A percentile compares a stretch with the other conserved stretches of the same genome.
Conservation (phyloP, 2,113 vertebrate species). For the Silurus meridionalis region DNA sequence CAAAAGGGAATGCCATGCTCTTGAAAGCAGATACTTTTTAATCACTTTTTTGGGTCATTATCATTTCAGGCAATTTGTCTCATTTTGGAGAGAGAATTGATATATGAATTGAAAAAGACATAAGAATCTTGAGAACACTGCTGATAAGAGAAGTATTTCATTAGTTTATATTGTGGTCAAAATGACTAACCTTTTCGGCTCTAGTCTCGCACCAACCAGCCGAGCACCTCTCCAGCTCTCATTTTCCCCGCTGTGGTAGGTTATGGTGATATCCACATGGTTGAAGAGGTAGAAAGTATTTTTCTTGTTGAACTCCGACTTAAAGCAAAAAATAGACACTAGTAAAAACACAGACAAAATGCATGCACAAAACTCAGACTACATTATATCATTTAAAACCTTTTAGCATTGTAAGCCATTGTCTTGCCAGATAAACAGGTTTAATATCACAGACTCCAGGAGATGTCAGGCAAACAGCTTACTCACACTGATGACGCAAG, state of each 20-base stretch:
- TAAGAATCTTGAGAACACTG: not conserved
- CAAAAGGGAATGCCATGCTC: not conserved
- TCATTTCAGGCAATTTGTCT: not conserved
- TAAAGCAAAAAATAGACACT: constrained; percentile 25
- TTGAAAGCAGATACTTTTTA: not conserved
- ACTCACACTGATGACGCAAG: constrained; percentile 95
- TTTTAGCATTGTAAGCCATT: not conserved
- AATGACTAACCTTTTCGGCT: constrained; percentile 86
- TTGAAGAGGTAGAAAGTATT: constrained; percentile 96
- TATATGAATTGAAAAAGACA: no score
- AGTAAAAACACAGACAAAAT: no score
- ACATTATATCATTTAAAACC: not conserved
- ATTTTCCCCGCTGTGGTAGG: constrained; percentile 82
- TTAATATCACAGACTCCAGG: not conserved
- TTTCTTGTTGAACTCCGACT: constrained; percentile 90
- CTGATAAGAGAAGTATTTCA: not conserved
- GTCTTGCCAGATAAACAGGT: not conserved
- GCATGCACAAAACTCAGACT: not conserved
- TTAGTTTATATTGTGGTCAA: not conserved
- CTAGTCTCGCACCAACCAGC: constrained; percentile 91
- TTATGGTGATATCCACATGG: constrained; percentile 92
- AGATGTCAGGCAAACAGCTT: not conserved
- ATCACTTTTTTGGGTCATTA: not conserved
- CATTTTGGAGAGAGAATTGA: not conserved
- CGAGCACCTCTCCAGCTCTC: constrained; percentile 83